A percentile compares a stretch with the other conserved stretches of the same genome.
phyloP scores from a whole-genome alignment of 92 coral and sea anemone genomes.

The Pocillopora meandrina region DNA sequence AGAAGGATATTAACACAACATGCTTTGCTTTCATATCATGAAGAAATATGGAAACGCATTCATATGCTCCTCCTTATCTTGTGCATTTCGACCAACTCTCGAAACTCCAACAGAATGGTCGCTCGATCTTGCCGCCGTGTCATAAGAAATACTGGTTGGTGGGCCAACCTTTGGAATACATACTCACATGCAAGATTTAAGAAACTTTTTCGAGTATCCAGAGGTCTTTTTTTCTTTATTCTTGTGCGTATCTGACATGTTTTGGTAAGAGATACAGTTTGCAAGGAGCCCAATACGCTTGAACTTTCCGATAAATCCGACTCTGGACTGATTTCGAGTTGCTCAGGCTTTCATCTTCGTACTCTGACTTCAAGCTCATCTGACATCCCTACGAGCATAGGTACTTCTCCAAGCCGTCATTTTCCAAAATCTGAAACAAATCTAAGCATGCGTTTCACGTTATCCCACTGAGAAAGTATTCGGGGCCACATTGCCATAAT shows the following conservation, averaged over 20 bases:
- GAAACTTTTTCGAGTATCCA: conserved; percentile 38
- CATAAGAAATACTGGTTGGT: conserved; percentile 48
- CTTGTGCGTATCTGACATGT: conserved; percentile 43
- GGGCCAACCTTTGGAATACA: conserved; percentile 35
- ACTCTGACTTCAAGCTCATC: not conserved
- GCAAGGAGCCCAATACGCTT: conserved; percentile 39
- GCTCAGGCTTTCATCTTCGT: conserved; percentile 17
- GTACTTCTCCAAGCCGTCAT: conserved; percentile 42
- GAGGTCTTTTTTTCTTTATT: conserved; percentile 45
- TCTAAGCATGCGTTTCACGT: conserved; percentile 51
- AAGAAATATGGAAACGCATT: conserved; percentile 49
- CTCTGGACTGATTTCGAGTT: conserved; percentile 32
- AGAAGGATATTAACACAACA: conserved; percentile 44
- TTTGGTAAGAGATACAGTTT: conserved; percentile 33
- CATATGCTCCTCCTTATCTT: conserved; percentile 49
- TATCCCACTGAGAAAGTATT: conserved; percentile 54
- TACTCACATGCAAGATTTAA: conserved; percentile 48
- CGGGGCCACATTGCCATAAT: conserved; percentile 40
- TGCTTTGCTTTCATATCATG: conserved; percentile 50
- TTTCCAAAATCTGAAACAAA: conserved; percentile 44
- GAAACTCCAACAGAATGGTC: conserved; percentile 13
- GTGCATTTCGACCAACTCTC: conserved; percentile 51
- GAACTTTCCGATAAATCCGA: conserved; percentile 45
- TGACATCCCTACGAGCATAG: conserved; percentile 26
- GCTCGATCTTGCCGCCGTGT: conserved; percentile 42